Evolutionary conservation across 2,888 invertebrate genomes (phyloP).

Genomic region (Zaprionus bogoriensis): DNA sequence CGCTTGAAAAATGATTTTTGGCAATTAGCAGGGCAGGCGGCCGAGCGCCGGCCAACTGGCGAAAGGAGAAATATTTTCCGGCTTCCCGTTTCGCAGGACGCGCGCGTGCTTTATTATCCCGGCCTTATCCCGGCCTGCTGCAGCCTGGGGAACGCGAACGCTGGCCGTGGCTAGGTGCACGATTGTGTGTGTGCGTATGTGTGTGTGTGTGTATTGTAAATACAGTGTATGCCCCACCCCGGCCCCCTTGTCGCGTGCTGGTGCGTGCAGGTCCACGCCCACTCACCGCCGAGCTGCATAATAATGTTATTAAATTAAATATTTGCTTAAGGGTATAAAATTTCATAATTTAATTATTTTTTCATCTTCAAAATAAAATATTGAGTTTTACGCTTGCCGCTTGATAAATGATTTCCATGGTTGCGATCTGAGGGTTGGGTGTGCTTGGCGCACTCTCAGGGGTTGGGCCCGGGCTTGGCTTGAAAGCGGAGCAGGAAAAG

Average conservation of each 20-base stretch:
- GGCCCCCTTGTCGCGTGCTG: conserved; percentile 41
- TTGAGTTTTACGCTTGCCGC: conserved; percentile 68
- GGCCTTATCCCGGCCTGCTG: conserved; percentile 59
- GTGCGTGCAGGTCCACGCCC: conserved; percentile 50
- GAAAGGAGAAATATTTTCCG: conserved; percentile 28
- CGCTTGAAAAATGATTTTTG: conserved; percentile 76
- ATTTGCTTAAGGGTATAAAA: conserved; percentile 75
- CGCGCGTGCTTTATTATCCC: conserved; percentile 70
- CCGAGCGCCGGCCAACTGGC: conserved; percentile 23
- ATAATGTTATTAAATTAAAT: conserved; percentile 79
- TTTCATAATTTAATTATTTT: conserved; percentile 78
- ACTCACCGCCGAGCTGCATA: conserved; percentile 61
- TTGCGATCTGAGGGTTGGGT: conserved; percentile 47
- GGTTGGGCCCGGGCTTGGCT: not conserved
- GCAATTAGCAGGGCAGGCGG: conserved; percentile 67
- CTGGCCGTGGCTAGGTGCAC: no score
- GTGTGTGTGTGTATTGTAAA: conserved; percentile 8
- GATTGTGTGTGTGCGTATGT: not conserved
- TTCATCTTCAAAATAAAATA: conserved; percentile 63
- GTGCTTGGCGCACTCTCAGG: not conserved
- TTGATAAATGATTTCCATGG: conserved; percentile 74
- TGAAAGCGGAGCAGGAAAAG: not conserved
- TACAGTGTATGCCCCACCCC: no score
- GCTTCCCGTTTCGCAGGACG: conserved; percentile 46
- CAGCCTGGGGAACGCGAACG: conserved; percentile 66